Evolutionary conservation across 2,113 vertebrate genomes (phyloP).

Genomic region (Thalassoma bifasciatum): DNA sequence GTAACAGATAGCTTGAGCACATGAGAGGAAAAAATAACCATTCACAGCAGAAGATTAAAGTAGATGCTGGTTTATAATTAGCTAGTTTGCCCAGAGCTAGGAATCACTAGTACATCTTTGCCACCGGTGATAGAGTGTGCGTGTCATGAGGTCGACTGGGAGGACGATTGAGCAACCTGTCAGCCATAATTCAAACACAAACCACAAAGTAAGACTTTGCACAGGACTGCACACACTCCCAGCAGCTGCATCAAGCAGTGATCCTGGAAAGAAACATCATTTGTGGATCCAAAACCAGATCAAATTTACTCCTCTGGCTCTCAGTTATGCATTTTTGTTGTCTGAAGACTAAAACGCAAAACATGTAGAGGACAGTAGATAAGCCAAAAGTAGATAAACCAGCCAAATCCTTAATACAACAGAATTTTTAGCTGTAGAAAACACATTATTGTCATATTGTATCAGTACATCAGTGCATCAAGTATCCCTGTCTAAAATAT

Average conservation of each 20-base stretch:
- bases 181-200: conserved; percentile 73
- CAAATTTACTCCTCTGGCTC: too few relatives aligned
- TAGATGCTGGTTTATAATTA: conserved; percentile 81
- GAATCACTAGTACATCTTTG: conserved; percentile 77
- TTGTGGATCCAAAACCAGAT: too few relatives aligned
- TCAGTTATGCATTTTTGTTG: too few relatives aligned
- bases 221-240: background rate
- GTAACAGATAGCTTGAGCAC: conserved; percentile 53
- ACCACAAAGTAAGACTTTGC: conserved; percentile 22
- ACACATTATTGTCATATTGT: too few relatives aligned
- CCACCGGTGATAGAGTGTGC: conserved; percentile 72
- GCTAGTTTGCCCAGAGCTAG: conserved; percentile 60
- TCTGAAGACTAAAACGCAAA: too few relatives aligned
- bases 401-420: too few relatives aligned
- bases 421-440: too few relatives aligned
- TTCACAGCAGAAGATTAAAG: conserved; percentile 71
- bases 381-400: too few relatives aligned
- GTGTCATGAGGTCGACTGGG: conserved; percentile 66
- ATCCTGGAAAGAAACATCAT: too few relatives aligned
- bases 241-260: background rate
- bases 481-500: too few relatives aligned
- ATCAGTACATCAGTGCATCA: too few relatives aligned
- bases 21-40: conserved; percentile 67
- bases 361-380: too few relatives aligned
- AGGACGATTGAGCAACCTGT: conserved; percentile 69